Evolutionary conservation across 2,113 vertebrate genomes (phyloP).

Genomic region (Bos indicus): DNA sequence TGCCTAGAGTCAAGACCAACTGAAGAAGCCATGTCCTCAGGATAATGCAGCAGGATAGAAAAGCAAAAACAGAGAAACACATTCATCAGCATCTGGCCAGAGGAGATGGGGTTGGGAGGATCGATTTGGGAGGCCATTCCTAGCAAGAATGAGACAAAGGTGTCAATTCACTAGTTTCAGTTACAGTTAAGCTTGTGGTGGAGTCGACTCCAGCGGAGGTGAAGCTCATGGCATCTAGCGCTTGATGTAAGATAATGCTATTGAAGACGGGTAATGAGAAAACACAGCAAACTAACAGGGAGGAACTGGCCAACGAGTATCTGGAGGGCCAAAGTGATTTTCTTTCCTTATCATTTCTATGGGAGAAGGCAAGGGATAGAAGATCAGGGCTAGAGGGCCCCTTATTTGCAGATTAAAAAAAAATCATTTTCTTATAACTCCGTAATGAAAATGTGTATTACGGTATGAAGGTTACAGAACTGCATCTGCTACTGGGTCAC

Average conservation of each 20-base stretch:
- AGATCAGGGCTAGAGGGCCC: conserved; percentile 54
- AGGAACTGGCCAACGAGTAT: conserved; percentile 58
- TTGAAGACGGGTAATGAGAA: conserved; percentile 59
- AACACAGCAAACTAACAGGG: conserved; percentile 48
- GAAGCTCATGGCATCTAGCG: conserved; percentile 58
- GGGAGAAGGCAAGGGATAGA: conserved; percentile 62
- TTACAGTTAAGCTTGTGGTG: conserved; percentile 63
- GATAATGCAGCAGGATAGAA: conserved; percentile 15
- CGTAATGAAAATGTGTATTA: conserved; percentile 75
- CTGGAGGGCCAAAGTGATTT: conserved; percentile 61
- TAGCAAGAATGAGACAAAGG: conserved; percentile 58
- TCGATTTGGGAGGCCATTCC: conserved; percentile 58
- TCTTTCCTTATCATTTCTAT: conserved; percentile 72
- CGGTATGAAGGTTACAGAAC: conserved; percentile 81
- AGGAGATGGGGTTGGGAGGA: conserved; percentile 37
- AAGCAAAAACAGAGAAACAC: conserved; percentile 35
- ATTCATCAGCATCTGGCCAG: conserved; percentile 54
- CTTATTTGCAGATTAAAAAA: conserved; percentile 67
- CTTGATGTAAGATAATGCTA: conserved; percentile 61
- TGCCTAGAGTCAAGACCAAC: conserved; percentile 38
- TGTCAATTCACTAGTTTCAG: conserved; percentile 54
- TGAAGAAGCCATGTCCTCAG: conserved; percentile 48
- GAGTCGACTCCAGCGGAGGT: conserved; percentile 55
- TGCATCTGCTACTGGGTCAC: conserved; percentile 85
- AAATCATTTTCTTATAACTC: conserved; percentile 78